These are phyloP conservation scores for Ectropis crepuscularia DNA, from an alignment of 2,888 invertebrate genomes.

Conservation along the genomic window DNA sequence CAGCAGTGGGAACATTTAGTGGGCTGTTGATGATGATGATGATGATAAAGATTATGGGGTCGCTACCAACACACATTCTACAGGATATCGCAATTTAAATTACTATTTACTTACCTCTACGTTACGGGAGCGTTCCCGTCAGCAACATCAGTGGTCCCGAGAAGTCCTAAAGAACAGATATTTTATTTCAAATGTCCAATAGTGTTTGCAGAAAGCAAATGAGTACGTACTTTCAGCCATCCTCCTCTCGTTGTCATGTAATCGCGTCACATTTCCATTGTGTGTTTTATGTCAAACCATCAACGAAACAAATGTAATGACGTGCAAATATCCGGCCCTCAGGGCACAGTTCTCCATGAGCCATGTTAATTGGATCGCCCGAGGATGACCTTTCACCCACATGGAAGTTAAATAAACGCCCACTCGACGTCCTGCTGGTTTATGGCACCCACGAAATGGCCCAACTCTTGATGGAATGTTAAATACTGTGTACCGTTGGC, in stretches of 20 bases:
- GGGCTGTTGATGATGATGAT: no score
- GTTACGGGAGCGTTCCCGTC: no score
- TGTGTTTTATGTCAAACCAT: conserved; percentile 1
- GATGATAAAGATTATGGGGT: no score
- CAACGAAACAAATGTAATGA: conserved; percentile 19
- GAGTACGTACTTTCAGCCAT: background rate
- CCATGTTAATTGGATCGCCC: conserved; percentile 27
- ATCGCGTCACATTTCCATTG: conserved; percentile 5
- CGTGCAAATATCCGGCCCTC: conserved; percentile 16
- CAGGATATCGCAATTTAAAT: no score
- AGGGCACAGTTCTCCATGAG: conserved; percentile 16
- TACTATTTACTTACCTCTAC: no score
- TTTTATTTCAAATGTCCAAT: no score
- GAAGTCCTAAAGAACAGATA: no score
- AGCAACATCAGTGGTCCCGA: no score
- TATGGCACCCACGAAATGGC: conserved; percentile 19
- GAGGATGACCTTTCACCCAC: conserved; percentile 24
- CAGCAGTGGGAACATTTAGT: no score
- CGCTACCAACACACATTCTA: no score
- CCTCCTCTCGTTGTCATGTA: background rate
- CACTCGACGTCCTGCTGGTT: conserved; percentile 23
- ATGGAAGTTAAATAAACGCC: conserved; percentile 25
- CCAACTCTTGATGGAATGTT: conserved; percentile 12
- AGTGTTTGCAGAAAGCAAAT: background rate
- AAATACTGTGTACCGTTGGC: conserved; percentile 2